A percentile compares a stretch with the other conserved stretches of the same genome.
Conservation (phyloP, 2,888 invertebrate species). For the Eristalinus aeneus region DNA sequence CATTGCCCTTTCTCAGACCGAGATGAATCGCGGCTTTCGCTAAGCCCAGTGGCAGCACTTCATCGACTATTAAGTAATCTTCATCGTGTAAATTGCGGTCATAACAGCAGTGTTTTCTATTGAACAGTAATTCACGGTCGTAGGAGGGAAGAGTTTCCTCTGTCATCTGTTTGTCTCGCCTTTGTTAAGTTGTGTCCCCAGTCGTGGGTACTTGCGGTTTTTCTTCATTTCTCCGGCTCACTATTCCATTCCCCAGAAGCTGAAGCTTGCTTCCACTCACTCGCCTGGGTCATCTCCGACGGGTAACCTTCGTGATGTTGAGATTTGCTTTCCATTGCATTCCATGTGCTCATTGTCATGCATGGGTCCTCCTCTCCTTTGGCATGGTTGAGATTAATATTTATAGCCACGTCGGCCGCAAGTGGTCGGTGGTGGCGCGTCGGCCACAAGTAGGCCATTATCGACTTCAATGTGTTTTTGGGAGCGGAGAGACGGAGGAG, state of each 20-base stretch:
- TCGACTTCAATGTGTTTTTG: background rate
- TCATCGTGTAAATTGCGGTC: constrained; percentile 40
- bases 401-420: background rate
- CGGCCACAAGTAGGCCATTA: constrained; percentile 22
- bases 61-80: constrained; percentile 47
- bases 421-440: background rate
- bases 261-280: no score
- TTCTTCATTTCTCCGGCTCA: background rate
- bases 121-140: background rate
- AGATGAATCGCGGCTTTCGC: constrained; percentile 27
- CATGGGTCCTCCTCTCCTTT: background rate
- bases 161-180: background rate
- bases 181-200: background rate
- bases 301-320: constrained; percentile 31
- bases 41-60: background rate
- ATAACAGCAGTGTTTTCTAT: constrained; percentile 3
- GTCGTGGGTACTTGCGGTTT: constrained; percentile 50
- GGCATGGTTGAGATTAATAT: constrained; percentile 10
- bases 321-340: constrained; percentile 17
- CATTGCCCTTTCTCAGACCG: constrained; percentile 32
- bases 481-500: background rate
- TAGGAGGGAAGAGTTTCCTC: constrained; percentile 10
- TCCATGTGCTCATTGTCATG: constrained; percentile 32
- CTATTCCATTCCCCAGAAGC: background rate
- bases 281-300: constrained; percentile 1